phyloP scores from a whole-genome alignment of 2,888 invertebrate species.

The Amiota minor region DNA sequence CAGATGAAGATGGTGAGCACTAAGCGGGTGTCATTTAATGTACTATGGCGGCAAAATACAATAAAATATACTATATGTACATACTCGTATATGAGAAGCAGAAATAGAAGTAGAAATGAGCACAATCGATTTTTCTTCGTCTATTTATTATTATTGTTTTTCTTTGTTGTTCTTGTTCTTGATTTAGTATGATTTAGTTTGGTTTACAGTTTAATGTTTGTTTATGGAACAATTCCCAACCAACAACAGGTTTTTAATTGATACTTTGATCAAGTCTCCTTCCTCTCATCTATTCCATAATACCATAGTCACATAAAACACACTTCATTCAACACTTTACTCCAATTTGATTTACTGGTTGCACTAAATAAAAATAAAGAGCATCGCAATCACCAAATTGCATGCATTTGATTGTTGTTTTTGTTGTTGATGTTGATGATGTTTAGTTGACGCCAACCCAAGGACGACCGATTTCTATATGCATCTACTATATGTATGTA shows the following conservation, averaged over 20 bases:
- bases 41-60: neutral
- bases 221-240: constrained; percentile 33
- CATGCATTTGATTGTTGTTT: neutral
- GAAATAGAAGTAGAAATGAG: constrained; percentile 48
- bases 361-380: neutral
- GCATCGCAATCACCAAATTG: neutral
- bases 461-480: neutral
- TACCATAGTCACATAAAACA: neutral
- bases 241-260: constrained; percentile 55
- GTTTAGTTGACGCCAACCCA: constrained; percentile 13
- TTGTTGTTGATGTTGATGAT: neutral
- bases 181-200: constrained; percentile 23
- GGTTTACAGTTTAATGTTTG: neutral
- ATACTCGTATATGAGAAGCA: no score
- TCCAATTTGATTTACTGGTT: constrained; percentile 26
- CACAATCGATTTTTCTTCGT: constrained; percentile 69
- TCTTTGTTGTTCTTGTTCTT: constrained; percentile 38
- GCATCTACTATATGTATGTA: neutral
- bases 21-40: no score
- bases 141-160: constrained; percentile 25
- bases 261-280: neutral
- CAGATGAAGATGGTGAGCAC: neutral
- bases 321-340: constrained; percentile 1
- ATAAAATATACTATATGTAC: neutral
- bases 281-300: neutral